Conservation (phyloP, 2,888 invertebrate species). For the Napeogenes sylphis region DNA sequence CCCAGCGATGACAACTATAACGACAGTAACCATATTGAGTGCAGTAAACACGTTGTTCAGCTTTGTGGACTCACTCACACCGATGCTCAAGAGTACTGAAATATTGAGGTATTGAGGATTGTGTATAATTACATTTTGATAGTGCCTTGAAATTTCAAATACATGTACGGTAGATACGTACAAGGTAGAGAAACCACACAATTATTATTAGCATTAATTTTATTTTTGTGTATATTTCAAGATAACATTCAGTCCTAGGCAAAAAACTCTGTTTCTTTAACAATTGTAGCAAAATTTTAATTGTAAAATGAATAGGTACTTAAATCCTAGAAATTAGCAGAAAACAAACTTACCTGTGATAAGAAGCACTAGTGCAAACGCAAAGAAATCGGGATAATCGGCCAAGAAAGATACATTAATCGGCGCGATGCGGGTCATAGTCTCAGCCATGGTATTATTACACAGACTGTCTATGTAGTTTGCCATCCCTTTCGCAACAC, state of each 20-base stretch:
- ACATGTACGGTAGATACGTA: no score
- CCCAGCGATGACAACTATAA: constrained; percentile 89
- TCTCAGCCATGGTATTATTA: constrained; percentile 81
- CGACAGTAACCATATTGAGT: constrained; percentile 89
- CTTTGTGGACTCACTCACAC: constrained; percentile 88
- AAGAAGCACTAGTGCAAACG: constrained; percentile 81
- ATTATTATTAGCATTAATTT: no score
- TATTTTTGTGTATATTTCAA: no score
- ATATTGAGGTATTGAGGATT: constrained; percentile 8
- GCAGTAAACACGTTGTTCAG: constrained; percentile 95
- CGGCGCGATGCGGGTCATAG: constrained; percentile 81
- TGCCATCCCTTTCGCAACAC: constrained; percentile 87
- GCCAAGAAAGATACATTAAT: constrained; percentile 82
- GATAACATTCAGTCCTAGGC: no score
- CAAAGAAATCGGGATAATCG: constrained; percentile 87
- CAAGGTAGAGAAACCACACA: no score
- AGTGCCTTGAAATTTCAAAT: no score
- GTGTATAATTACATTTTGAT: no score
- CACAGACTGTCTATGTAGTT: constrained; percentile 85
- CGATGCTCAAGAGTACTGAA: constrained; percentile 80
- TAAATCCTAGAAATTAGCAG: background rate
- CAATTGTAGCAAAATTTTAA: no score
- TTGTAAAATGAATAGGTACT: background rate
- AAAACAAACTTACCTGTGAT: constrained; percentile 79
- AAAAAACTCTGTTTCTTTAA: no score